Evolutionary conservation across 2,888 invertebrate species (phyloP).

Genomic region (Megastigmus dorsalis): DNA sequence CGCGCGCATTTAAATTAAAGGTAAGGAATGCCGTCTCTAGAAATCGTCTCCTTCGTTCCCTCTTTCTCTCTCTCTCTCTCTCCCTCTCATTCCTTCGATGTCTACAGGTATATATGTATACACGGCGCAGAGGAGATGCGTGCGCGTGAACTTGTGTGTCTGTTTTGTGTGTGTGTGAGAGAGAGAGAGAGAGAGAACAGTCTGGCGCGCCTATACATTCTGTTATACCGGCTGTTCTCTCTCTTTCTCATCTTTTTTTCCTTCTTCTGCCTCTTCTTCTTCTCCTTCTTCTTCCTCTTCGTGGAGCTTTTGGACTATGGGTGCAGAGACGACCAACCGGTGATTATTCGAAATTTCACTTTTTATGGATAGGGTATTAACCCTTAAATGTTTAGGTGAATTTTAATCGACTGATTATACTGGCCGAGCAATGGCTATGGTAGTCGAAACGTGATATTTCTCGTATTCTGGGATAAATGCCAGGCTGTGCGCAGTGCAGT

Average conservation of each 20-base stretch:
- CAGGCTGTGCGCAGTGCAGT: too few species aligned
- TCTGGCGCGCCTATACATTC: conserved; percentile 6
- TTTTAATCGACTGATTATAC: too few species aligned
- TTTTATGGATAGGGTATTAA: too few species aligned
- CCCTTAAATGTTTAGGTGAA: too few species aligned
- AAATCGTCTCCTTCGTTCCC: conserved; percentile 11
- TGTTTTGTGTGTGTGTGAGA: too few species aligned
- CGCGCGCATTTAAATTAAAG: conserved; percentile 52
- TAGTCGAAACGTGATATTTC: too few species aligned
- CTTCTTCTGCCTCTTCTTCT: neutral
- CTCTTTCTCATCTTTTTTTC: neutral
- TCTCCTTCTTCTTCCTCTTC: neutral
- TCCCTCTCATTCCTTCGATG: neutral
- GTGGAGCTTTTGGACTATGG: too few species aligned
- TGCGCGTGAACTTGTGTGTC: neutral
- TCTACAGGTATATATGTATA: neutral
- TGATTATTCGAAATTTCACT: too few species aligned
- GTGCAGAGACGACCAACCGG: too few species aligned
- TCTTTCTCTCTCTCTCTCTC: neutral
- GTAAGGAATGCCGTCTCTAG: conserved; percentile 50
- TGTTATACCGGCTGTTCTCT: neutral
- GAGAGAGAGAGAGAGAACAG: too few species aligned
- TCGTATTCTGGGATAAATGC: too few species aligned
- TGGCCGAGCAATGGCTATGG: too few species aligned
- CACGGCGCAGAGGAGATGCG: neutral